Percentiles rank a stretch among this genome's conserved stretches.
Conservation (phyloP, 2,797 vertebrate species). For the Cheirogaleus major region DNA sequence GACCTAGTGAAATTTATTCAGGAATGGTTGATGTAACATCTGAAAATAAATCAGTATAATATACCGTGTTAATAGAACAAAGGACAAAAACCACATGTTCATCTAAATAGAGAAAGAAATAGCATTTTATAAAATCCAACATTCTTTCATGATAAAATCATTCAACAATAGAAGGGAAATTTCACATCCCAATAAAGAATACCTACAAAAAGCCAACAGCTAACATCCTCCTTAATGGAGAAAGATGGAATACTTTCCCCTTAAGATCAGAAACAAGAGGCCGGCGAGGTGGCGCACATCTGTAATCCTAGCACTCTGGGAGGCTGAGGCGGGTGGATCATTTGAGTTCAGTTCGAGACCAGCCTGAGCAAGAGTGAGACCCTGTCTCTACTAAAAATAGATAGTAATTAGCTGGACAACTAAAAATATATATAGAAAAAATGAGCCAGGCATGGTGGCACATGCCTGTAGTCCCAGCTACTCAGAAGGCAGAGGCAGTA, state of each 20-base stretch:
- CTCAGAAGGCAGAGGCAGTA: too few relatives aligned
- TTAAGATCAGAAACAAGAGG: background rate
- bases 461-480: too few relatives aligned
- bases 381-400: too few relatives aligned
- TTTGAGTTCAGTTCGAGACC: too few relatives aligned
- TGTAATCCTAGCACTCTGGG: too few relatives aligned
- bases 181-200: background rate
- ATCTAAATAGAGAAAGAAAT: background rate
- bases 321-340: too few relatives aligned
- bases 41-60: background rate
- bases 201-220: background rate
- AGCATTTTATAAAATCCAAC: background rate
- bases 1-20: conserved; percentile 6
- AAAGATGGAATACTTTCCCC: background rate
- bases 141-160: background rate
- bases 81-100: background rate
- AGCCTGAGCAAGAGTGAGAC: too few relatives aligned
- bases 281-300: too few relatives aligned
- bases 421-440: too few relatives aligned
- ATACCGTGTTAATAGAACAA: background rate
- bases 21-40: background rate
- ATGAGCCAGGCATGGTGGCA: too few relatives aligned
- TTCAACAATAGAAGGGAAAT: background rate
- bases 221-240: background rate
- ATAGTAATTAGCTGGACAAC: too few relatives aligned